Evolutionary conservation across 2,888 invertebrate species (phyloP).

Genomic region (Molanna angustata): DNA sequence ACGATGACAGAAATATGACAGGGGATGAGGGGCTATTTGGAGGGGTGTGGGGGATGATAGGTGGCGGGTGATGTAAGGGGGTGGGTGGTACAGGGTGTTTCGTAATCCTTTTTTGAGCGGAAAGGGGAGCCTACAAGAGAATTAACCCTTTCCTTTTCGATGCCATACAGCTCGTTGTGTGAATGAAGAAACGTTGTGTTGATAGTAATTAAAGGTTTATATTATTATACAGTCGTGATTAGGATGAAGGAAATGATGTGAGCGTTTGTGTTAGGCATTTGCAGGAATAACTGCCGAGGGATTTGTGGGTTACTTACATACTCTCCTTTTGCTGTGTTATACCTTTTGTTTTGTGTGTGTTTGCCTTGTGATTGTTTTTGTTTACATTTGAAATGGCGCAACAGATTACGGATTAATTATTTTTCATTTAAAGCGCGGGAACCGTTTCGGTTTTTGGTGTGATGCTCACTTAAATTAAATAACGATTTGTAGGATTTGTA

Average conservation of each 20-base stretch:
- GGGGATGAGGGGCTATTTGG: conserved; percentile 38
- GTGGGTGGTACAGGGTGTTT: conserved; percentile 12
- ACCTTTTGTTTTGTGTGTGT: conserved; percentile 24
- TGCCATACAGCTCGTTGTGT: conserved; percentile 24
- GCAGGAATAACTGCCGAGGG: conserved; percentile 9
- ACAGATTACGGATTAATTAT: conserved; percentile 32
- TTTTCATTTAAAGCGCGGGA: conserved; percentile 33
- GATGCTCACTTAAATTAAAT: no score
- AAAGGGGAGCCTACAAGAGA: conserved; percentile 24
- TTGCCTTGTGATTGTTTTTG: conserved; percentile 33
- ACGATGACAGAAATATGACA: conserved; percentile 39
- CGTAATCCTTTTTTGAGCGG: conserved; percentile 33
- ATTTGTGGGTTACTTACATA: conserved; percentile 33
- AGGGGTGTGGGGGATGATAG: conserved; percentile 25
- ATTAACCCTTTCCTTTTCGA: conserved; percentile 45
- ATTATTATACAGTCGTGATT: conserved; percentile 38
- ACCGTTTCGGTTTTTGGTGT: no score
- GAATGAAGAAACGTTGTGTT: conserved; percentile 48
- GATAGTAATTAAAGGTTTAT: conserved; percentile 57
- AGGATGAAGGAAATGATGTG: conserved; percentile 31
- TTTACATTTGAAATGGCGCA: conserved; percentile 32
- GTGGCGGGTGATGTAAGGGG: conserved; percentile 26
- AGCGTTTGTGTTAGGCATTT: conserved; percentile 13
- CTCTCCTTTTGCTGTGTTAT: conserved; percentile 32
- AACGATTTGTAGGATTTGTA: no score